Evolutionary conservation across 2,113 vertebrate species (phyloP).

Genomic region (Dascyllus trimaculatus): DNA sequence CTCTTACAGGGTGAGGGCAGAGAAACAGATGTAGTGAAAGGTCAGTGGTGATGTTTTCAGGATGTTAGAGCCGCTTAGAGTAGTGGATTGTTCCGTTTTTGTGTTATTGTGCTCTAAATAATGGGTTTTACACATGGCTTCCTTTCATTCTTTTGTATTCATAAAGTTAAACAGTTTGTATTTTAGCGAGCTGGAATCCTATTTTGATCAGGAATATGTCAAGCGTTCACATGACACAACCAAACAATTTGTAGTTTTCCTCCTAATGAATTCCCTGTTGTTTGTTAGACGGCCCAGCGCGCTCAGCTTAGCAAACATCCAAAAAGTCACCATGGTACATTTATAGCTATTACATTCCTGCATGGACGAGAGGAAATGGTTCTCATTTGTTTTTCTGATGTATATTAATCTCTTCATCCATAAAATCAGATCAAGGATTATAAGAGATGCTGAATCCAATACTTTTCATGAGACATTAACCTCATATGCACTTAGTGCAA

Average conservation of each 20-base stretch:
- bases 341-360: constrained; percentile 66
- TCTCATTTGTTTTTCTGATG: constrained; percentile 50
- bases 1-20: not conserved
- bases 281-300: constrained; percentile 27
- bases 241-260: constrained; percentile 41
- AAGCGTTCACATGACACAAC: constrained; percentile 28
- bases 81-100: not conserved
- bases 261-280: constrained; percentile 31
- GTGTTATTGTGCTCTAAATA: too few relatives aligned
- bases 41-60: not conserved
- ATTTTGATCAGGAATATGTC: constrained; percentile 22
- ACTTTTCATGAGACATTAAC: constrained; percentile 77
- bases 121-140: too few relatives aligned
- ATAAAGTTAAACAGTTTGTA: not conserved
- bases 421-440: constrained; percentile 79
- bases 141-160: too few relatives aligned
- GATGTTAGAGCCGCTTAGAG: not conserved
- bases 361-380: constrained; percentile 45
- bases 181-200: not conserved
- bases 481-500: constrained; percentile 35
- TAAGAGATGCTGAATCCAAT: constrained; percentile 64
- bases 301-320: constrained; percentile 39
- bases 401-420: constrained; percentile 71
- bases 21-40: not conserved
- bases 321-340: constrained; percentile 59